These are phyloP conservation scores for Keiferia lycopersicella DNA, from an alignment of 2,888 invertebrate genomes.

Conservation along the genomic window DNA sequence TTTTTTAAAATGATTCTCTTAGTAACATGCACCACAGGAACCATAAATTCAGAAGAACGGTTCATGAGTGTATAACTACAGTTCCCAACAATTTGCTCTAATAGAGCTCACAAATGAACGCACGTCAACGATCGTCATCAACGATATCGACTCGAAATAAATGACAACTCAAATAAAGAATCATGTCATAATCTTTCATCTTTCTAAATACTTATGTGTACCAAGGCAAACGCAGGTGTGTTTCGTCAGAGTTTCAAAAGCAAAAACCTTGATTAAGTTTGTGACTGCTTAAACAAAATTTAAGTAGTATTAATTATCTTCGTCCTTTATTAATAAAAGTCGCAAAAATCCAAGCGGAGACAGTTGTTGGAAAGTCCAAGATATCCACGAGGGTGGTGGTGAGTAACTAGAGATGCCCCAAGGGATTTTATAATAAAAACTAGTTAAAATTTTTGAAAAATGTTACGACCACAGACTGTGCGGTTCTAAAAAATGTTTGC, in stretches of 20 bases:
- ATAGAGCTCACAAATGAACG: no score
- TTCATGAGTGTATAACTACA: no score
- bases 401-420: neutral
- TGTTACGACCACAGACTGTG: neutral
- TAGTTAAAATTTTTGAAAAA: neutral
- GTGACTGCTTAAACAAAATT: conserved; percentile 74
- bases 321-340: conserved; percentile 78
- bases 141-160: no score
- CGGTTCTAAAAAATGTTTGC: no score
- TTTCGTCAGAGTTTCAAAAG: neutral
- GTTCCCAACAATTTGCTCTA: no score
- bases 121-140: no score
- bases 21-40: no score
- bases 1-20: no score
- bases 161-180: no score
- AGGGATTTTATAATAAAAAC: neutral
- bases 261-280: conserved; percentile 60
- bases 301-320: conserved; percentile 82
- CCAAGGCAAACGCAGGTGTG: neutral
- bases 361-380: conserved; percentile 54
- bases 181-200: no score
- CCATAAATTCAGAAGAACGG: no score
- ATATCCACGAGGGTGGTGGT: conserved; percentile 42
- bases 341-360: conserved; percentile 52
- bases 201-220: no score